These are phyloP conservation scores for Carduelis carduelis DNA, from an alignment of 2,797 vertebrate species.

Conservation along the genomic window DNA sequence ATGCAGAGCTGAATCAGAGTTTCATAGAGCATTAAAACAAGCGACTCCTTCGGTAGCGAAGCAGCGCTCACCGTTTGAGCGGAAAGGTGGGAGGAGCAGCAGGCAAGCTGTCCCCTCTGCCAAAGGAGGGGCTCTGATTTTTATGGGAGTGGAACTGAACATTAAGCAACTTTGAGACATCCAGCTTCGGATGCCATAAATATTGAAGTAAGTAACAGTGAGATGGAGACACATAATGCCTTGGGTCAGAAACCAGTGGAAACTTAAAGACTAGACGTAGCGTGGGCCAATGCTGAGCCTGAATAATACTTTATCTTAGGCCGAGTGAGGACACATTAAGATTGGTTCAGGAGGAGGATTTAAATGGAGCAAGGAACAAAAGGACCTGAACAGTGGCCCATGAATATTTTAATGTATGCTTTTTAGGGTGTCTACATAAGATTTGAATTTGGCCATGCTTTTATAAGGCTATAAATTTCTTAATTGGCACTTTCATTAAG, in stretches of 20 bases:
- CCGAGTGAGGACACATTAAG: constrained; percentile 42
- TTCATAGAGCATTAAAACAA: not conserved
- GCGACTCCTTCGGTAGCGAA: rapidly evolving
- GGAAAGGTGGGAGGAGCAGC: constrained; percentile 5
- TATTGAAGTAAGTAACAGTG: constrained; percentile 63
- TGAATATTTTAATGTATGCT: not conserved
- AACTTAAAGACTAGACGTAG: constrained; percentile 48
- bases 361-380: not conserved
- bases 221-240: constrained; percentile 67
- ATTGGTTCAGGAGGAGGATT: not conserved
- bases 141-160: constrained; percentile 55
- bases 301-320: constrained; percentile 62
- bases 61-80: not conserved
- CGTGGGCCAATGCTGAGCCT: constrained; percentile 46
- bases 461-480: not conserved
- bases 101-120: not conserved
- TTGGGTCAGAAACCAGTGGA: constrained; percentile 63
- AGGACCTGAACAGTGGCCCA: not conserved
- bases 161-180: constrained; percentile 43
- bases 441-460: not conserved
- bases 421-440: not conserved
- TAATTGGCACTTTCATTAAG: not conserved
- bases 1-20: not conserved
- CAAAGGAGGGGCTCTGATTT: constrained; percentile 60
- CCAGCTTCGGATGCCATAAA: constrained; percentile 57